phyloP scores from a whole-genome alignment of 2,797 vertebrate genomes.

The Sarcophilus harrisii region DNA sequence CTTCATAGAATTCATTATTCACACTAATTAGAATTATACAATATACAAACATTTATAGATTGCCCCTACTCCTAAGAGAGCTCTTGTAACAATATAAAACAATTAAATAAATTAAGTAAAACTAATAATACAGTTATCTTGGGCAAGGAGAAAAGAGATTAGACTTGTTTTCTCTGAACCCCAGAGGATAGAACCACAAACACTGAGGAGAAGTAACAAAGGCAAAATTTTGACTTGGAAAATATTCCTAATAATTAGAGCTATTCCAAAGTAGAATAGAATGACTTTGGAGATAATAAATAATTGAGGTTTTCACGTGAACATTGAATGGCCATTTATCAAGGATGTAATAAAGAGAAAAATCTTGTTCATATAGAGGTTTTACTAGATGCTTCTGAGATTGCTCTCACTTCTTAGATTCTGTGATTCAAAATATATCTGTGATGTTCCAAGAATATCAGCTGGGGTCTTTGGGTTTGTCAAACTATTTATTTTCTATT shows the following conservation, averaged over 20 bases:
- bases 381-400: background rate
- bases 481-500: too few relatives aligned
- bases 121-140: background rate
- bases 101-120: background rate
- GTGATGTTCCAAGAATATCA: background rate
- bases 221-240: background rate
- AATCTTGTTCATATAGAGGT: background rate
- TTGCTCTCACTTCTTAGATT: background rate
- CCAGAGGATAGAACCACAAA: background rate
- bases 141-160: background rate
- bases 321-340: background rate
- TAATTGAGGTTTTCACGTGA: background rate
- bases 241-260: background rate
- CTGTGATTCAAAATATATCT: background rate
- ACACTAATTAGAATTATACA: background rate
- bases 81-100: background rate
- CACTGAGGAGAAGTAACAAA: background rate
- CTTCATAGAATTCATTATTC: background rate
- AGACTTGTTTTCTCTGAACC: background rate
- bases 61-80: background rate
- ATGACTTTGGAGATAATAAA: background rate
- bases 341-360: background rate
- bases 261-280: background rate
- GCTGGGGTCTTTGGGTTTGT: too few relatives aligned
- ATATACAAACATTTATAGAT: background rate